phyloP scores from a whole-genome alignment of 2,797 vertebrate genomes.

The Sebastes glaucus region DNA sequence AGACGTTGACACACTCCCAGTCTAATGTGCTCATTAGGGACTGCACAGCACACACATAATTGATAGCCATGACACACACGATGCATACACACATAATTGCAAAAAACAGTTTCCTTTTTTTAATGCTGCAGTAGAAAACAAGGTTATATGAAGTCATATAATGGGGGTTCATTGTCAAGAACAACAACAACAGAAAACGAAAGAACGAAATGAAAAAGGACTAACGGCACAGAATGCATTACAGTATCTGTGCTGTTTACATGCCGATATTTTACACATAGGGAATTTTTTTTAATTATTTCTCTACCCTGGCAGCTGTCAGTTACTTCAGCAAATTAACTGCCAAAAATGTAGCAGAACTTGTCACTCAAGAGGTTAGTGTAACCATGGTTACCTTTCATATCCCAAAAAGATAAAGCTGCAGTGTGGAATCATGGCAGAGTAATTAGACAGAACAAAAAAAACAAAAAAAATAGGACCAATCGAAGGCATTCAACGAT shows the following conservation, averaged over 20 bases:
- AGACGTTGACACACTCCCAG: conserved; percentile 81
- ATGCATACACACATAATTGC: conserved; percentile 85
- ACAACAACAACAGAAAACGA: conserved; percentile 88
- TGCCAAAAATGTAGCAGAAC: conserved; percentile 95
- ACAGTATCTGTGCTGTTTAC: conserved; percentile 98
- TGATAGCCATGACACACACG: conserved; percentile 76
- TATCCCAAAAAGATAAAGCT: conserved; percentile 95
- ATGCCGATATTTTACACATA: conserved; percentile 99
- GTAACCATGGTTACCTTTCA: conserved; percentile 99
- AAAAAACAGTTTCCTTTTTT: conserved; percentile 92
- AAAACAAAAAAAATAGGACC: conserved; percentile 60
- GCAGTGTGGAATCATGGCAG: conserved; percentile 95
- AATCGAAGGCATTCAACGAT: conserved; percentile 89
- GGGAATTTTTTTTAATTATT: conserved; percentile 78
- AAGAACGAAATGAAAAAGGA: conserved; percentile 72
- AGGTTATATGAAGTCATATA: conserved; percentile 99
- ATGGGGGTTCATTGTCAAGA: conserved; percentile 98
- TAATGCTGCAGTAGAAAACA: conserved; percentile 99
- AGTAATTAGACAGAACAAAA: conserved; percentile 93
- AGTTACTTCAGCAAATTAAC: conserved; percentile 98
- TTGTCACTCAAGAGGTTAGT: conserved; percentile 91
- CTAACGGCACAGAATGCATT: conserved; percentile 93
- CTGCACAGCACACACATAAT: conserved; percentile 76
- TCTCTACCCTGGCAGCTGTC: conserved; percentile 96
- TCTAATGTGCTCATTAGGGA: conserved; percentile 82